Base-by-base conservation (phyloP, 2,888 invertebrate genomes). In the Calliopum simillimum region DNA sequence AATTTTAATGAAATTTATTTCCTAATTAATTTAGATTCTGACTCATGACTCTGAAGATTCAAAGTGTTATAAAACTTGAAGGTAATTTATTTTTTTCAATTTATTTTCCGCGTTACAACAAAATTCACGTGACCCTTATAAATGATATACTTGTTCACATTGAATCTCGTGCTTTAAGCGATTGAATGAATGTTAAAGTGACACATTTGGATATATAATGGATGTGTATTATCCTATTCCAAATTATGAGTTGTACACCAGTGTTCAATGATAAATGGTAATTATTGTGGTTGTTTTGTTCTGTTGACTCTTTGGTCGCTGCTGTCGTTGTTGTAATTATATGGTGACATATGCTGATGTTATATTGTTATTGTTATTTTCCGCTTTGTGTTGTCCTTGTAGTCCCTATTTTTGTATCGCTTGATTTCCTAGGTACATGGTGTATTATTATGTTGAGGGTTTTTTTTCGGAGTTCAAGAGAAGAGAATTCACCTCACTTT, bases 231-330 rank as follows among this genome's bases (percentile, higher is more conserved):
- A 3, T 14, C 14, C 53, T 23, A 3, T 23, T 13, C 23, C 14
- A 21, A 51, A 51, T 51, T 51, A 51, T 51, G 16, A 11, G 51
- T 51, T 51, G 6, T 51, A 12, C 19, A 51, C 51, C 51, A 51
- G 21, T 44, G 61, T 44, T 14, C 58, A 3, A 44, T 61, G 46
- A 61, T 61, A 14, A 46, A 61, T 21, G 46, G 61, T 46, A 61
- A 61, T 61, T 61, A 61, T 46, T 61, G 61, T 46, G 61, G 61
- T 61, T 46, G 21, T 21, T 46, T 23, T 61, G 23, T 44, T n/a
- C 14, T 46, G 44, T 53, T 13, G 21, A 12, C 16, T 4, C 16
- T 16, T 33, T 33, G 25, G 33, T 59, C 19, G 33, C 16, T 16
- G 19, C 19, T 43, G 43, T 59, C 16, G 59, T 61, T 61, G 43